Base-by-base conservation (phyloP, 2,888 invertebrate genomes). In the Theodoxus fluviatilis region DNA sequence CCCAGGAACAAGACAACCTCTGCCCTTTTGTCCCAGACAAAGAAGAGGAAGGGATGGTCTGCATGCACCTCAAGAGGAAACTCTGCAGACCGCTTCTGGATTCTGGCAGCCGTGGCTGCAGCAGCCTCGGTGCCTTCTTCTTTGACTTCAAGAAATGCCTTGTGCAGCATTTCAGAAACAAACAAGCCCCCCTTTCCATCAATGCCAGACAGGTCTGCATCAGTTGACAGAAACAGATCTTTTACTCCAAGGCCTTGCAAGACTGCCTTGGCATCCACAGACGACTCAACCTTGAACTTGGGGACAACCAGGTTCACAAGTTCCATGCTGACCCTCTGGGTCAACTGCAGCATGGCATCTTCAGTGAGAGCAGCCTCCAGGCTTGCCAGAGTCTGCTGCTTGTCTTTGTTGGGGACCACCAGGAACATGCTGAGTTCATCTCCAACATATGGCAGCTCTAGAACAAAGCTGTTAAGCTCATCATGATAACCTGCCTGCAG, bases 401-500 rank as follows among this genome's bases (percentile, higher is more conserved):
- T 74, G 25, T 70, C 68, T 15, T 76, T 61, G 65, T 80, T 74
- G 2, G 85, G 85, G n/a, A 85, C 76, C 4, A 85, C 4, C 18
- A 85, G 68, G 4, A 83, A 64, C 83, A 86, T 83, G 68, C 78
- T 77, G 3, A 82, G 66, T 15, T 80, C 77, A 9, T 78, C 78
- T 61, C 78, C 76, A 1, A 71, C 87, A 81, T 94, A 96, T 6
- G 92, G 91, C 83, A 96, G 79, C 84, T 92, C 91, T 64, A 96
- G 83, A 4, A 93, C 90, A 84, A 94, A 93, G 69, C 94, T 91
- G 83, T 91, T 90, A 74, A 95, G 89, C 2, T 92, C 88, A 67
- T 90, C 90, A 65, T 72, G 73, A 1, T 71, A 61, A 4, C 73
- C 77, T 59, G 70, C 87, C 75, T 89, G 91, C 78, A 91, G 92